phyloP scores from a whole-genome alignment of 92 coral and sea anemone species.

The Palythoa caribaeorum region DNA sequence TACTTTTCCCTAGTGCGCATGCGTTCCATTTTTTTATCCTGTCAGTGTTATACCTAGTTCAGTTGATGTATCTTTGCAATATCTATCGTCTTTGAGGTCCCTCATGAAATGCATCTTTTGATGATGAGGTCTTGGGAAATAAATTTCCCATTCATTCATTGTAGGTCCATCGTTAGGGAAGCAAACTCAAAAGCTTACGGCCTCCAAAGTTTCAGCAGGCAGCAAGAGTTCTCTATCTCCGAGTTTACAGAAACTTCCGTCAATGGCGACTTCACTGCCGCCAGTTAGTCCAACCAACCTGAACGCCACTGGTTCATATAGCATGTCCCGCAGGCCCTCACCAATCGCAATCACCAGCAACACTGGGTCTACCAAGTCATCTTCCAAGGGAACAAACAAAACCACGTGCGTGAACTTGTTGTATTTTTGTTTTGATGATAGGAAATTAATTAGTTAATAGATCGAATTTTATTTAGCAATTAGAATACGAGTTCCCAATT shows the following conservation, averaged over 20 bases:
- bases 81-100: no score
- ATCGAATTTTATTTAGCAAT: background rate
- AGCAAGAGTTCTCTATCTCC: slow-evolving; percentile 82
- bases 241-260: slow-evolving; percentile 83
- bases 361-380: slow-evolving; percentile 13
- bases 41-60: no score
- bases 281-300: slow-evolving; percentile 23
- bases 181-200: slow-evolving; percentile 14
- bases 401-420: slow-evolving; percentile 1
- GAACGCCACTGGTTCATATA: slow-evolving; percentile 40
- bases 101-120: no score
- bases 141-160: background rate
- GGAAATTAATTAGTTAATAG: background rate
- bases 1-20: no score
- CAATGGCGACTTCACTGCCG: slow-evolving; percentile 79
- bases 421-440: background rate
- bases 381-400: slow-evolving; percentile 36
- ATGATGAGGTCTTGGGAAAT: background rate
- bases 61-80: no score
- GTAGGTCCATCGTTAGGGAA: slow-evolving; percentile 19
- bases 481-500: no score
- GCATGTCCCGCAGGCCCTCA: slow-evolving; percentile 52
- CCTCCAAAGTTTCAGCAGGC: slow-evolving; percentile 17
- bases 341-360: slow-evolving; percentile 45
- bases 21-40: no score